Evolutionary conservation across 2,113 vertebrate species (phyloP).

Genomic region (Myocastor coypus): DNA sequence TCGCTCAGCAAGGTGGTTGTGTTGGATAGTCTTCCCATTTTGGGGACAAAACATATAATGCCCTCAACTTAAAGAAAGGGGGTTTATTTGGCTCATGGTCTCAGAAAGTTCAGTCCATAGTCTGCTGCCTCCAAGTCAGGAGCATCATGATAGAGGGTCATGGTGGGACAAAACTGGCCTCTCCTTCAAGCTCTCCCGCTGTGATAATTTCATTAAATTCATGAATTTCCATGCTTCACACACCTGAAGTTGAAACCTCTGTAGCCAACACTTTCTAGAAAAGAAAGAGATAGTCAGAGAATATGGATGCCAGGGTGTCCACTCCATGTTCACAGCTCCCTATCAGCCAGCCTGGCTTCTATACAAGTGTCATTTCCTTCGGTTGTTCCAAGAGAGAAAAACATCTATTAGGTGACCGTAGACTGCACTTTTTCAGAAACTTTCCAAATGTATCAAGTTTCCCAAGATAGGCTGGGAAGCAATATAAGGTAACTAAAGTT

Average conservation of each 20-base stretch:
- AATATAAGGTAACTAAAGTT: background rate
- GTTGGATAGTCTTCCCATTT: background rate
- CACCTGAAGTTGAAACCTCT: background rate
- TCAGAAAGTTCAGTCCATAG: background rate
- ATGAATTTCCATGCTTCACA: background rate
- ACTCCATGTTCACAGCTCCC: background rate
- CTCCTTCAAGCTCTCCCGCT: background rate
- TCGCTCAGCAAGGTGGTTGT: background rate
- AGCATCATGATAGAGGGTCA: background rate
- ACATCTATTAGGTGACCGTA: background rate
- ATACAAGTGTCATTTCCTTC: background rate
- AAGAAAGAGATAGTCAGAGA: background rate
- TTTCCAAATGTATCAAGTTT: conserved; percentile 11
- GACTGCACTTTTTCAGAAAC: background rate
- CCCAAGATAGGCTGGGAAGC: background rate
- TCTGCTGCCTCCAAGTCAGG: background rate
- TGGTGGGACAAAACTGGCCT: background rate
- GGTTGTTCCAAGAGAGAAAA: conserved; percentile 62
- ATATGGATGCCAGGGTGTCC: background rate
- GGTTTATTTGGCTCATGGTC: background rate
- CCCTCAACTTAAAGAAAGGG: background rate
- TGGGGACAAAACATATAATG: background rate
- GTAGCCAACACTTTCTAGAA: background rate
- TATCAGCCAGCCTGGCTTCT: background rate
- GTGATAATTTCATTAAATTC: background rate